Base-by-base conservation (phyloP, 2,888 invertebrate species). In the Apeira syringaria region DNA sequence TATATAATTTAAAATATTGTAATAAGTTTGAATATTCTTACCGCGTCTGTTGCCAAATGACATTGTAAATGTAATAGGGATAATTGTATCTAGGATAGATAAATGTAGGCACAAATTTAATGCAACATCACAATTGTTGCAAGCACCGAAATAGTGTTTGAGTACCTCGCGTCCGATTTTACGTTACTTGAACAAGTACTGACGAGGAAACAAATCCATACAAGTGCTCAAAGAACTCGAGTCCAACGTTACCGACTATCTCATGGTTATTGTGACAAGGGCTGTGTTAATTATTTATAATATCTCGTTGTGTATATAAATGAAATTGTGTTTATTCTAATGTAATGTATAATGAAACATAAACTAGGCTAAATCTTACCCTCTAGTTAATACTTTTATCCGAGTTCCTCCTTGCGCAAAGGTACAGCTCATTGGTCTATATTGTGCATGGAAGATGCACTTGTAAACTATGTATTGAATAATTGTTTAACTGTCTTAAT, bases 171-270 rank as follows among this genome's bases (percentile, higher is more conserved):
- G 15, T 15, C 15, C 5, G 7, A 2, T 7, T 20, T 6, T 20
- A 5, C 20, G 27, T 13, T 27, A 15, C n/a, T n/a, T n/a, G 28
- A 20, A n/a, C 18, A 31, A 22, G 4, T 20, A 11, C 15, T 15
- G 4, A 15, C 15, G 15, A 3, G 15, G 4, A 15, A 15, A 3
- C 3, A 15, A 15, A 15, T 15, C 4, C 4, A 3, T 15, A 2
- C 4, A 15, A 15, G 15, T 3, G 15, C 2, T 15, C 15, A 15
- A 15, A 15, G 15, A 48, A 60, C 55, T 52, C 45, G 62, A 65
- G 61, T 60, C 66, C 63, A 69, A 66, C 71, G 75, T 74, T 74
- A 72, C 73, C 59, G 72, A 70, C 72, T 60, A 61, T 61, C 56
- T 59, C 48, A 53, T 50, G 53, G 51, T 52, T 59, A 51, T 60